Percentiles rank a stretch among this genome's conserved stretches.
Evolutionary conservation across 2,113 vertebrate genomes (phyloP).

Genomic region (Benitochromis conjunctus): DNA sequence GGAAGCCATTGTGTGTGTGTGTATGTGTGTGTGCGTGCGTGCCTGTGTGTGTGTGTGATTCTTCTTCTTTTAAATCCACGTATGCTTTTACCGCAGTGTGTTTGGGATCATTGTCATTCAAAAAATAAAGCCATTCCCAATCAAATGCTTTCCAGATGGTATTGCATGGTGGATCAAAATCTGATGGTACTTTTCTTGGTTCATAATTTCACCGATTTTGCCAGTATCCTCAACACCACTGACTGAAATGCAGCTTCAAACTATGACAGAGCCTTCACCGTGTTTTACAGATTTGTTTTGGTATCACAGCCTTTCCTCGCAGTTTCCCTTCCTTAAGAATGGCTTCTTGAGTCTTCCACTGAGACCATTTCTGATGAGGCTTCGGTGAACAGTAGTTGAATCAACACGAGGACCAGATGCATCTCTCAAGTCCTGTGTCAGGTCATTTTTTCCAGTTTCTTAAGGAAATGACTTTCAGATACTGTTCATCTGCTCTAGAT

Average conservation of each 20-base stretch:
- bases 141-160: neutral
- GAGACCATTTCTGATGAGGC: neutral
- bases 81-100: neutral
- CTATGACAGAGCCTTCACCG: neutral
- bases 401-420: neutral
- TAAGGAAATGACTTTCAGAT: neutral
- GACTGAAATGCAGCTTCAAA: neutral
- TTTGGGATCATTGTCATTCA: neutral
- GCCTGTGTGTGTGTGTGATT: neutral
- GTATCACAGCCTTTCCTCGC: neutral
- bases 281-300: neutral
- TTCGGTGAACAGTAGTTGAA: neutral
- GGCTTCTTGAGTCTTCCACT: neutral
- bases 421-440: neutral
- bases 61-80: neutral
- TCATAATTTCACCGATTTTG: neutral
- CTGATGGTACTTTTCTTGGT: neutral
- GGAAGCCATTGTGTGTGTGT: neutral
- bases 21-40: neutral
- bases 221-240: neutral
- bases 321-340: neutral
- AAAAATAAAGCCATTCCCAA: neutral
- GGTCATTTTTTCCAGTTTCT: neutral
- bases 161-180: neutral
- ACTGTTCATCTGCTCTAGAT: neutral